phyloP scores from a whole-genome alignment of 2,888 invertebrate species.

The Acrobasis repandana region DNA sequence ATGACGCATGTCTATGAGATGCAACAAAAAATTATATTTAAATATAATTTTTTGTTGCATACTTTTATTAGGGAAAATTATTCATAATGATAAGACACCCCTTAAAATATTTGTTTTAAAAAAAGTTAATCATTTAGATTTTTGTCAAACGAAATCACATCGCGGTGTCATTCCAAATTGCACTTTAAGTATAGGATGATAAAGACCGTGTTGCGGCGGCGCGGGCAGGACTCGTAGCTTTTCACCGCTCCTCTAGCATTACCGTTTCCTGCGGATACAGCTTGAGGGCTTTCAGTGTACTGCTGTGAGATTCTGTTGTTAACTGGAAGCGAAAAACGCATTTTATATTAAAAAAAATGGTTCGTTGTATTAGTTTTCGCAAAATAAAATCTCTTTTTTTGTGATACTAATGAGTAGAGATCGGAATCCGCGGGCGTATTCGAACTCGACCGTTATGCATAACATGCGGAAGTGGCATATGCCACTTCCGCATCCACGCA shows the following conservation, averaged over 20 bases:
- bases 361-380: background rate
- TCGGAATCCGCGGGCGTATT: too few species aligned
- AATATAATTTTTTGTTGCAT: too few species aligned
- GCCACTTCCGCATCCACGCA: too few species aligned
- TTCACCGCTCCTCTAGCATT: constrained; percentile 96
- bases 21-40: too few species aligned
- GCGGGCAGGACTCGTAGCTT: constrained; percentile 25
- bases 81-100: too few species aligned
- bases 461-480: too few species aligned
- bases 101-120: too few species aligned
- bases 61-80: too few species aligned
- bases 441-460: too few species aligned
- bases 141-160: constrained; percentile 1
- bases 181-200: constrained; percentile 14
- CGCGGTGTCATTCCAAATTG: constrained; percentile 16
- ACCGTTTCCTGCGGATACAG: constrained; percentile 97
- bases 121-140: background rate
- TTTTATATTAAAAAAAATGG: background rate
- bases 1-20: too few species aligned
- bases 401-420: too few species aligned
- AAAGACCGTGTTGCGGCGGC: constrained; percentile 28
- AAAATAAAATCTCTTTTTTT: too few species aligned
- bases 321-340: constrained; percentile 78
- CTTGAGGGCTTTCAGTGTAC: constrained; percentile 91
- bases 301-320: constrained; percentile 88